phyloP scores from a whole-genome alignment of 2,113 vertebrate species.

The Puffinus mauretanicus region DNA sequence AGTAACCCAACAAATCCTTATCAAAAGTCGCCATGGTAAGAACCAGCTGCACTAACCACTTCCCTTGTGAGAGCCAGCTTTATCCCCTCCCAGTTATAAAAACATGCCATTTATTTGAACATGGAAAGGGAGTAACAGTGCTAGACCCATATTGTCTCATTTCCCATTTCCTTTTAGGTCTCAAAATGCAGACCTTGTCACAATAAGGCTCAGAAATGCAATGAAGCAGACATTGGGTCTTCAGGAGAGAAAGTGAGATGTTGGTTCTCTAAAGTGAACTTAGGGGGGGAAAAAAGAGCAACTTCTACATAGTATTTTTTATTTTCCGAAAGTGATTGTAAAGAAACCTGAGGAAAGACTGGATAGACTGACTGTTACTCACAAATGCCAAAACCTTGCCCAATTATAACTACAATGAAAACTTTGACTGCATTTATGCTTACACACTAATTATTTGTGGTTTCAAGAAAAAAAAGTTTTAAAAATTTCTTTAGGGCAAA shows the following conservation, averaged over 20 bases:
- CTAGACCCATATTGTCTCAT: slow-evolving; percentile 17
- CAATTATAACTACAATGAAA: not conserved
- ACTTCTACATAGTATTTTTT: not conserved
- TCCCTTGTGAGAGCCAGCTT: slow-evolving; percentile 26
- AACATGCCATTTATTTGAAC: slow-evolving; percentile 42
- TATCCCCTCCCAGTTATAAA: slow-evolving; percentile 50
- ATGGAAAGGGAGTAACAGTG: slow-evolving; percentile 48
- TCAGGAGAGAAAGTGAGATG: not conserved
- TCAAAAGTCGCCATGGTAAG: not conserved
- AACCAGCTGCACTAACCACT: not conserved
- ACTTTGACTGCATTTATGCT: not conserved
- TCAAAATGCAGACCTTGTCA: slow-evolving; percentile 4
- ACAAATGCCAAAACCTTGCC: not conserved
- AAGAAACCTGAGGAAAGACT: not conserved
- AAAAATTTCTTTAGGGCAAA: not conserved
- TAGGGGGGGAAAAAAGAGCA: not conserved
- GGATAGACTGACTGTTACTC: not conserved
- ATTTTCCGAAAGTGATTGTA: not conserved
- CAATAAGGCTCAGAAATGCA: not conserved
- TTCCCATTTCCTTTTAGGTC: slow-evolving; percentile 43
- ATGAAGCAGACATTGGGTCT: not conserved
- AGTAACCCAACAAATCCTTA: slow-evolving; percentile 22
- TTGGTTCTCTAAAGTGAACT: not conserved
- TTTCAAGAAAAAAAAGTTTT: not conserved
- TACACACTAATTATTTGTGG: not conserved